Evolutionary conservation across 2,888 invertebrate species (phyloP), one percentile per base, ranked within the genome.

Genomic region (Euclidia mi): DNA sequence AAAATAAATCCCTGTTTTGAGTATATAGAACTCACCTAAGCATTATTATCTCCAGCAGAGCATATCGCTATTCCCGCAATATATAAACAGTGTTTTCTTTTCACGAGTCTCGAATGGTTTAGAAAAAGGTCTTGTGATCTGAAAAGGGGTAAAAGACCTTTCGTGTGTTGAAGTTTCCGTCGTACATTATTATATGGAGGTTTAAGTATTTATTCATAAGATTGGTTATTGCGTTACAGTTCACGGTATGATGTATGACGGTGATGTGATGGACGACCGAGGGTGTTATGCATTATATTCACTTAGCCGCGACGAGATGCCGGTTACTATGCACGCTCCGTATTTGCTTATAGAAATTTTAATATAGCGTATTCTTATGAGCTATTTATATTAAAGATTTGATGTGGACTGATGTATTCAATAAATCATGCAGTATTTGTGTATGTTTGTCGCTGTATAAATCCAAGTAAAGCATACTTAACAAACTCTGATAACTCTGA

Each of bases 281-380:
- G 40, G 49, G 15, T 56, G 49, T 55, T 56, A 71, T 71, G 65
- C 69, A 71, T 71, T 69, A 71, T 71, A 71, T 71, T 71, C 68
- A 71, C 62, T 71, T 58, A 65, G 44, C 40, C 14, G 15, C 40
- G 40, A 44, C 52, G 17, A 18, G 29, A 40, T 17, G 11, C n/a
- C 6, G 2, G 14, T 50, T 37, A 37, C 17, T 37, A 20, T 43
- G 14, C 17, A 12, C 28, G 42, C 11, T 42, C 14, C 14, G 40
- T 50, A 50, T 17, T 43, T 43, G 11, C 11, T 7, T 12, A 14
- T 18, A 18, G 35, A 14, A 43, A 18, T 20, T 40, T 40, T 20
- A 40, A 40, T 40, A n/a, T 3, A 17, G 4, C 3, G 20, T 14
- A 12, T 17, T 37, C 11, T 9, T 29, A 7, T n/a, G 11, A 17